Conservation (phyloP, 2,797 vertebrate species). For the Microhierax caerulescens region DNA sequence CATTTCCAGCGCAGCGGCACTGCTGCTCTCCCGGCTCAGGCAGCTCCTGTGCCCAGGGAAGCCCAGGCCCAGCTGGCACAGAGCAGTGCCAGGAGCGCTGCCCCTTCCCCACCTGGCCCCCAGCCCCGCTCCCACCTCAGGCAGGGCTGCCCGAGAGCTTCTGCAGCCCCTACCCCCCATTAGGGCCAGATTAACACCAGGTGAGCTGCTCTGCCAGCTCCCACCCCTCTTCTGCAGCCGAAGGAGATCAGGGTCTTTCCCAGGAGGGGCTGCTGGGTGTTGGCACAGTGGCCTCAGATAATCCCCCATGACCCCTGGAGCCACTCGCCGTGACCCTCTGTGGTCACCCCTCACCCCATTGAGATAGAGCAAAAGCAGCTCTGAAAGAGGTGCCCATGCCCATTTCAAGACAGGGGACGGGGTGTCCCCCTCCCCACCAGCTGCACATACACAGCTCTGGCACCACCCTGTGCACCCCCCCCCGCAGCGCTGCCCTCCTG, state of each 20-base stretch:
- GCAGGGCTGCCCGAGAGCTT: not conserved
- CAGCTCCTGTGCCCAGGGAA: not conserved
- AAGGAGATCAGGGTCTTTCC: not conserved
- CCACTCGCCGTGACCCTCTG: not conserved
- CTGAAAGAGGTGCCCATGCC: not conserved
- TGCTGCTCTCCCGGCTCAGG: not conserved
- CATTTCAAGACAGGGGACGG: not conserved
- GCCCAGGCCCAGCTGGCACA: not conserved
- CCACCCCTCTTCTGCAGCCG: not conserved
- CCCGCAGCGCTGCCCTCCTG: not conserved
- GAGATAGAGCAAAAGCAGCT: not conserved
- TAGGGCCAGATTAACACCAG: not conserved
- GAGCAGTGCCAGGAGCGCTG: not conserved
- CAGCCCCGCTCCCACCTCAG: not conserved
- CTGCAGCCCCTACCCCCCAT: accelerated
- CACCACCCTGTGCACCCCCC: too few relatives aligned
- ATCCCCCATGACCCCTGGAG: not conserved
- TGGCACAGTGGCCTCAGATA: not conserved
- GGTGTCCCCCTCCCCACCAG: not conserved
- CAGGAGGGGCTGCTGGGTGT: not conserved
- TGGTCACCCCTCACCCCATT: not conserved
- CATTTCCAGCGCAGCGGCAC: not conserved
- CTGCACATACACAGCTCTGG: not conserved
- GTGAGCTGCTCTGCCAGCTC: not conserved
- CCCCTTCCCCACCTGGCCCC: not conserved